Evolutionary conservation across 2,113 vertebrate species (phyloP).

Genomic region (Pseudopodoces humilis): DNA sequence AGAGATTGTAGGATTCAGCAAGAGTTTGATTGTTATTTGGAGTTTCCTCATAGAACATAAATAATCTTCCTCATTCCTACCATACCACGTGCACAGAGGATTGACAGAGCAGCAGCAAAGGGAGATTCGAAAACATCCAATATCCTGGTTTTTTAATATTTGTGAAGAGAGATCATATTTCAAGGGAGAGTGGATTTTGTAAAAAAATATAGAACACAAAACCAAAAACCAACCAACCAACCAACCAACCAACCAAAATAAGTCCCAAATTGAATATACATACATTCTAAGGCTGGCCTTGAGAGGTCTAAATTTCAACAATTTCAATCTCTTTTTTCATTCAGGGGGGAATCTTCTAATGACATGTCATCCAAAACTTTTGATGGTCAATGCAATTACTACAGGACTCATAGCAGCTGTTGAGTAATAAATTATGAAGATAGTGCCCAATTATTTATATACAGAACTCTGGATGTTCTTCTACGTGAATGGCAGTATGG

Average conservation of each 20-base stretch:
- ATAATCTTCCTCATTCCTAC: not conserved
- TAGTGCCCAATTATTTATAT: not conserved
- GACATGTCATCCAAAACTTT: not conserved
- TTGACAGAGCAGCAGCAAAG: not conserved
- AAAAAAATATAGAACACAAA: not conserved
- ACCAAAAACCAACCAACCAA: not conserved
- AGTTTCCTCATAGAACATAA: constrained; percentile 17
- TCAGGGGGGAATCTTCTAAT: not conserved
- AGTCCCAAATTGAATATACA: not conserved
- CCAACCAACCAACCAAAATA: not conserved
- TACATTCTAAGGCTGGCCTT: not conserved
- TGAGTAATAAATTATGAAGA: not conserved
- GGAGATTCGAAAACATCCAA: not conserved
- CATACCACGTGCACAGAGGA: not conserved
- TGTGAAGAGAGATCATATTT: not conserved
- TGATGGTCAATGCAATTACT: not conserved
- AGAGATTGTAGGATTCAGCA: not conserved
- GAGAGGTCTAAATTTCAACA: not conserved
- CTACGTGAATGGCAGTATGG: not conserved
- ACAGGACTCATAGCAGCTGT: not conserved
- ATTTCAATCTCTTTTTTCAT: not conserved
- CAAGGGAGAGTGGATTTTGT: not conserved
- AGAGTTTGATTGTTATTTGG: not conserved
- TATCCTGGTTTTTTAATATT: not conserved
- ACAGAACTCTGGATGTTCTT: not conserved